Conservation (phyloP, 2,113 vertebrate genomes). For the Lophius piscatorius region DNA sequence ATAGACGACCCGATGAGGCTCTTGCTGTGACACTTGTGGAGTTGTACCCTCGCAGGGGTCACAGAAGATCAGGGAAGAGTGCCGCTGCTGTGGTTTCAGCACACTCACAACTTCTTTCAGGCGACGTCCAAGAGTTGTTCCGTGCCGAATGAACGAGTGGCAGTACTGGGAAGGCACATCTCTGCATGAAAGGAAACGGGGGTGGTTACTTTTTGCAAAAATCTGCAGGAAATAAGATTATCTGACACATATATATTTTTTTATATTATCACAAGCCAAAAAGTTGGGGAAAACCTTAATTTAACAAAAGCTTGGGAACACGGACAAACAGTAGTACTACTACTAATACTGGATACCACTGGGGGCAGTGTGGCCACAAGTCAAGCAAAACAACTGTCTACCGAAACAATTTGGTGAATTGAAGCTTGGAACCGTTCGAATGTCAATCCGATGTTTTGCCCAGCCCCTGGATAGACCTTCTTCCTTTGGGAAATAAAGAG, state of each 20-base stretch:
- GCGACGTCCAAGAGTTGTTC: conserved; percentile 21
- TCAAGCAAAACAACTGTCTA: too few relatives aligned
- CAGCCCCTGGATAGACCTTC: too few relatives aligned
- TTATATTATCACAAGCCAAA: neutral
- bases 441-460: too few relatives aligned
- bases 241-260: too few relatives aligned
- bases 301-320: too few relatives aligned
- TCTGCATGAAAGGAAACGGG: neutral
- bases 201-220: neutral
- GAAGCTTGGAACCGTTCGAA: too few relatives aligned
- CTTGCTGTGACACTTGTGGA: conserved; percentile 59
- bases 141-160: neutral
- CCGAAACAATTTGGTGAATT: too few relatives aligned
- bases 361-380: too few relatives aligned
- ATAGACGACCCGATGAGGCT: conserved; percentile 54
- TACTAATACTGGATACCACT: too few relatives aligned
- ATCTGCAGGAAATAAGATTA: neutral
- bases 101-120: conserved; percentile 32
- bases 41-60: conserved; percentile 50
- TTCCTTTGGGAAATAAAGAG: too few relatives aligned
- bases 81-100: conserved; percentile 28
- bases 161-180: neutral
- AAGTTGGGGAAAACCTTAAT: too few relatives aligned
- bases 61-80: conserved; percentile 30
- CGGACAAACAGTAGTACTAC: too few relatives aligned